Evolutionary conservation across 1,140 invertebrate species (phyloP).

Genomic region (Cyphomyrmex costatus): DNA sequence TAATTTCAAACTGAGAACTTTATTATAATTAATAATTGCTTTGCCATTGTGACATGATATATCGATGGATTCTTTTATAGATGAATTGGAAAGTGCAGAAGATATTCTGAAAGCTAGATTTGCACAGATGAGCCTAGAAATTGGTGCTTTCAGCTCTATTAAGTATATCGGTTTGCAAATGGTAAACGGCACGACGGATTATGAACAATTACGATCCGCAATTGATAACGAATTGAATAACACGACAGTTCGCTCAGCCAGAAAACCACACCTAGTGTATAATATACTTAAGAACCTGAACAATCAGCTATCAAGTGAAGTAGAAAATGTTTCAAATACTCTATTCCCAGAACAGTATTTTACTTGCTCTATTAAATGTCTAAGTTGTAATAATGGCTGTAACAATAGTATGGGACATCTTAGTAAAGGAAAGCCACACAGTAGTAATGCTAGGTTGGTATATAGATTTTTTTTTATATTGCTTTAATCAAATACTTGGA

Average conservation of each 20-base stretch:
- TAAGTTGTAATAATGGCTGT: conserved; percentile 92
- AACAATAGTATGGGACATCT: conserved; percentile 92
- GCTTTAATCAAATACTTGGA: background rate
- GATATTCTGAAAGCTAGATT: conserved; percentile 90
- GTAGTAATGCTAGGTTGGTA: conserved; percentile 85
- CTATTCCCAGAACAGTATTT: conserved; percentile 94
- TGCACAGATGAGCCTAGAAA: conserved; percentile 88
- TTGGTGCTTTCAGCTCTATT: conserved; percentile 92
- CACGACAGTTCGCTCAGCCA: conserved; percentile 90
- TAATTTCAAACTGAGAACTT: conserved; percentile 68
- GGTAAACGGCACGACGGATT: conserved; percentile 87
- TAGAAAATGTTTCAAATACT: conserved; percentile 88
- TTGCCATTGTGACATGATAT: conserved; percentile 6
- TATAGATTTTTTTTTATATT: background rate
- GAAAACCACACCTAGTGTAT: conserved; percentile 90
- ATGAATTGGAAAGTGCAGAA: conserved; percentile 89
- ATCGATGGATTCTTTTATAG: conserved; percentile 78
- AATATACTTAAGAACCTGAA: conserved; percentile 91
- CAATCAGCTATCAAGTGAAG: conserved; percentile 92
- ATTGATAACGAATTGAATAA: conserved; percentile 89
- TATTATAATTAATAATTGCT: background rate
- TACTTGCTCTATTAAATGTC: conserved; percentile 91
- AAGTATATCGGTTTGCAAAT: conserved; percentile 91
- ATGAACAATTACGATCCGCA: conserved; percentile 83
- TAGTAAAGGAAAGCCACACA: conserved; percentile 90